Evolutionary conservation across 2,888 invertebrate species (phyloP).

Genomic region (Agrilus mali): DNA sequence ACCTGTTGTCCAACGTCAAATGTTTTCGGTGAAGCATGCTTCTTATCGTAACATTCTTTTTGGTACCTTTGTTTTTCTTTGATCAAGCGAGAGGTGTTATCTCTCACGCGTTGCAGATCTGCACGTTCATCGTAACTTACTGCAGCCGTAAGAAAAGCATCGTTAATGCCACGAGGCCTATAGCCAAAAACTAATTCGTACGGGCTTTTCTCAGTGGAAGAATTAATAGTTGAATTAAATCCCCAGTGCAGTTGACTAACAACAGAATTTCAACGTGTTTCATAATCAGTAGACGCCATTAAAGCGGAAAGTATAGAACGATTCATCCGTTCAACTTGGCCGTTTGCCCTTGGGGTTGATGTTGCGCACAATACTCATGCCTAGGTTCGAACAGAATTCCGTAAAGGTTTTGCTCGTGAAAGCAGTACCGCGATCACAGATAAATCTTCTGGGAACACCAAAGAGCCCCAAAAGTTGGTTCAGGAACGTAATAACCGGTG

Average conservation of each 20-base stretch:
- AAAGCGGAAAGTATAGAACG: background rate
- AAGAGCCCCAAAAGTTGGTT: slow-evolving; percentile 15
- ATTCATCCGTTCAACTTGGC: no score
- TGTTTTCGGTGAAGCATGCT: no score
- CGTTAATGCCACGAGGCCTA: no score
- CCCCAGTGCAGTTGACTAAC: slow-evolving; percentile 1
- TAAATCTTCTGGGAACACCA: slow-evolving; percentile 16
- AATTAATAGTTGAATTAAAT: slow-evolving; percentile 4
- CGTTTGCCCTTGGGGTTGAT: slow-evolving; percentile 16
- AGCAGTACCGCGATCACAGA: no score
- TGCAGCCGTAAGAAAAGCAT: no score
- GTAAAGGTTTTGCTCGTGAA: slow-evolving; percentile 13
- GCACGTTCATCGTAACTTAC: no score
- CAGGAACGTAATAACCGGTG: no score
- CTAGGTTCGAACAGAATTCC: slow-evolving; percentile 17
- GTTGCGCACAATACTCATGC: slow-evolving; percentile 16
- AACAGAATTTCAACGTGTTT: background rate
- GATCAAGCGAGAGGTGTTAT: no score
- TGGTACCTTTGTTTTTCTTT: no score
- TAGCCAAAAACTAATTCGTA: slow-evolving; percentile 14
- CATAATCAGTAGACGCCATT: background rate
- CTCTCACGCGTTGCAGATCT: no score
- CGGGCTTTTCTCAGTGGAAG: slow-evolving; percentile 3
- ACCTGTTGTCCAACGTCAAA: no score
- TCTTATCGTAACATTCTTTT: no score